phyloP scores from a whole-genome alignment of 2,888 invertebrate genomes.

The Sphaerophoria rueppellii region DNA sequence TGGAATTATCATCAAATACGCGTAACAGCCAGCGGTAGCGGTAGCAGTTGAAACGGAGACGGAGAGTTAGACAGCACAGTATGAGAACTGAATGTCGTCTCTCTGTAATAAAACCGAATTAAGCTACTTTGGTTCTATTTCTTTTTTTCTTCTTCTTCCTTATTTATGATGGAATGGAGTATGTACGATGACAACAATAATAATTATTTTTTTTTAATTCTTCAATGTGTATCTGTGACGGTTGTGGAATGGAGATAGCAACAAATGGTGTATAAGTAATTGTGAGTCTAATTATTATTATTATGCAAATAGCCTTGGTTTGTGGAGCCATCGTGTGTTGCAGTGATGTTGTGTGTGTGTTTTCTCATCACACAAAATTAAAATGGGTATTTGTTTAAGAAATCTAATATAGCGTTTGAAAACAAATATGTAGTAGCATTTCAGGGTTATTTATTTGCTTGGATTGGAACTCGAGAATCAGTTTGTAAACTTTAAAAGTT shows the following conservation, averaged over 20 bases:
- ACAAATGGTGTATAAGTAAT: slow-evolving; percentile 14
- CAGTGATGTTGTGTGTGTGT: slow-evolving; percentile 1
- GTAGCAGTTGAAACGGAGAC: not conserved
- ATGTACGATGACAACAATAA: slow-evolving; percentile 43
- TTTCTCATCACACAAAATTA: slow-evolving; percentile 14
- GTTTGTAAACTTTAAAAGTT: too few species aligned
- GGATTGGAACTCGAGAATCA: too few species aligned
- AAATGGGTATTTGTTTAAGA: slow-evolving; percentile 10
- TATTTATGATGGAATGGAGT: slow-evolving; percentile 25
- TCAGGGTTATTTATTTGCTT: slow-evolving; percentile 13
- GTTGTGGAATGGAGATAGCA: not conserved
- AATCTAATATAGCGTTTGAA: not conserved
- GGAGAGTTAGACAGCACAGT: slow-evolving; percentile 34
- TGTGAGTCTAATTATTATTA: not conserved
- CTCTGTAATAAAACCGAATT: not conserved
- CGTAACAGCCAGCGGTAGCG: not conserved
- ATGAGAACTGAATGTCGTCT: slow-evolving; percentile 29
- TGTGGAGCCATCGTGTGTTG: not conserved
- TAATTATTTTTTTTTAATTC: not conserved
- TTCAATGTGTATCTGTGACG: not conserved
- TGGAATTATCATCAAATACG: slow-evolving; percentile 56
- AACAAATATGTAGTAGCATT: not conserved
- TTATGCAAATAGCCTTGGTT: slow-evolving; percentile 38
- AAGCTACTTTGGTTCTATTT: slow-evolving; percentile 18
- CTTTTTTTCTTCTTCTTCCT: not conserved